Evolutionary conservation across 1,140 invertebrate genomes (phyloP).

Genomic region (Cecropterus lyciades): DNA sequence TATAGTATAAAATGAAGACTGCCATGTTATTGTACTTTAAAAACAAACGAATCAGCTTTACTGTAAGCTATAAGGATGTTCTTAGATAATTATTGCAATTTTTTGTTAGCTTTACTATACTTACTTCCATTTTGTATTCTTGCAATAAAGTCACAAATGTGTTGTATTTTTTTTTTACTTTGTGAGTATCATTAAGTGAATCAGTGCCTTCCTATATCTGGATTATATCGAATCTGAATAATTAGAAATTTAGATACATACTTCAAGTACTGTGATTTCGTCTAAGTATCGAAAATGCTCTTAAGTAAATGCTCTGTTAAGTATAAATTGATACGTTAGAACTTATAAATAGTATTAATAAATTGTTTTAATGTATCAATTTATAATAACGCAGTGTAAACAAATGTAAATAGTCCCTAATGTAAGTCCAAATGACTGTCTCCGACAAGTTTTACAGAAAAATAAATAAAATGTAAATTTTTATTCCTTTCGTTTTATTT

Average conservation of each 20-base stretch:
- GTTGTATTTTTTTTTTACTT: conserved; percentile 23
- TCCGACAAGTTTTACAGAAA: conserved; percentile 45
- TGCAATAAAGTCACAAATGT: conserved; percentile 48
- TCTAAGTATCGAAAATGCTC: conserved; percentile 57
- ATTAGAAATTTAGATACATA: conserved; percentile 34
- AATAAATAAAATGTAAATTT: conserved; percentile 60
- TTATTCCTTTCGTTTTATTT: conserved; percentile 47
- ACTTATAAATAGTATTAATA: conserved; percentile 30
- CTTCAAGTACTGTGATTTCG: conserved; percentile 68
- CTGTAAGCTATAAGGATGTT: conserved; percentile 76
- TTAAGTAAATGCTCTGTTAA: conserved; percentile 34
- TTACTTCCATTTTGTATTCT: conserved; percentile 33
- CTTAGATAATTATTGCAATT: conserved; percentile 55
- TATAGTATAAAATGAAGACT: conserved; percentile 83
- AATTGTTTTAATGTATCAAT: conserved; percentile 38
- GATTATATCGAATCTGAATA: conserved; percentile 3
- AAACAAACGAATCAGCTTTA: conserved; percentile 78
- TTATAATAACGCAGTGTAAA: conserved; percentile 43
- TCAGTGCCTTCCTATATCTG: conserved; percentile 19
- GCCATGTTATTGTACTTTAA: conserved; percentile 82
- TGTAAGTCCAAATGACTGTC: conserved; percentile 54
- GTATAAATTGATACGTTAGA: conserved; percentile 38
- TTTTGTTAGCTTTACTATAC: conserved; percentile 41
- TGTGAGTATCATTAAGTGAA: conserved; percentile 11
- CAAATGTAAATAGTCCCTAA: conserved; percentile 36